Evolutionary conservation across 2,113 vertebrate genomes (phyloP).

Genomic region (Oncorhynchus mykiss): DNA sequence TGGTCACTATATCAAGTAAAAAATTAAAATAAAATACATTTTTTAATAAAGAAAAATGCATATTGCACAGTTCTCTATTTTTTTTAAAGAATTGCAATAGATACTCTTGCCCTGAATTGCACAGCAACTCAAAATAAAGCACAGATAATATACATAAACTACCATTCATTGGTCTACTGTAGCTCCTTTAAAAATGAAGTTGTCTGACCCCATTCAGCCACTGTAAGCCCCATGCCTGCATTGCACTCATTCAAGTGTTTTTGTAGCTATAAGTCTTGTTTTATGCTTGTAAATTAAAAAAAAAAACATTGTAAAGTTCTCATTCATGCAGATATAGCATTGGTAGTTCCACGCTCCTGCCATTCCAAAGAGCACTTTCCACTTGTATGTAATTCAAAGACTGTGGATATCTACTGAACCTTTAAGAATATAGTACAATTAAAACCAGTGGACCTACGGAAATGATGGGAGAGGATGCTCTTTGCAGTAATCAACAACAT

Average conservation of each 20-base stretch:
- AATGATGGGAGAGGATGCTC: too few species aligned
- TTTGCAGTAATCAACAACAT: too few species aligned
- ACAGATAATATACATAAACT: constrained; percentile 37
- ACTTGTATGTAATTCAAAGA: neutral
- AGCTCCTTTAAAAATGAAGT: constrained; percentile 38
- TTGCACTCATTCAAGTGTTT: neutral
- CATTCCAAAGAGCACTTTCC: neutral
- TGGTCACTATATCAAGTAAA: constrained; percentile 13
- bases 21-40: neutral
- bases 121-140: constrained; percentile 18
- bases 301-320: neutral
- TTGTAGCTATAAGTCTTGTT: neutral
- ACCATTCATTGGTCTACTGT: constrained; percentile 39
- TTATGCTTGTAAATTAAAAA: too few species aligned
- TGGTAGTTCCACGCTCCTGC: neutral
- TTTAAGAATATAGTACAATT: neutral
- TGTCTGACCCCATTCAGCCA: neutral
- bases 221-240: neutral
- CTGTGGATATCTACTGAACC: neutral
- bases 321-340: neutral
- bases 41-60: constrained; percentile 4
- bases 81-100: neutral
- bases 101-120: constrained; percentile 22
- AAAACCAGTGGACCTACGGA: too few species aligned
- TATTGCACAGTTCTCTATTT: constrained; percentile 17